Evolutionary conservation across 2,797 vertebrate species (phyloP), one percentile per base, ranked within the genome.

Genomic region (Oreochromis grahami): DNA sequence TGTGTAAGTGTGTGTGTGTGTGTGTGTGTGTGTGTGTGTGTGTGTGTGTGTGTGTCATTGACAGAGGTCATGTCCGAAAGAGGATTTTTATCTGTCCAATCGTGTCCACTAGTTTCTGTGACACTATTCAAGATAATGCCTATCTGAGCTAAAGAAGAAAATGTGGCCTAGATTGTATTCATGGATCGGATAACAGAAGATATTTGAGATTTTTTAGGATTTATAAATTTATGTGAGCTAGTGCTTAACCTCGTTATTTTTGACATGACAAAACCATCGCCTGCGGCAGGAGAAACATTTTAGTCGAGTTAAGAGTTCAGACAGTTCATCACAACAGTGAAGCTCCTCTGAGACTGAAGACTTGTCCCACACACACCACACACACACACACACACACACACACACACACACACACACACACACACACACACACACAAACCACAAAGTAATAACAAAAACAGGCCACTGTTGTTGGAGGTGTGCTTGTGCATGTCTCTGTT

Each of bases 71-170:
- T 68, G 82, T 87, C 78, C 82, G 79, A 88, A 83, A 86, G 82
- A 81, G 79, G 91, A 94, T 91, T 78, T 70, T 91, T 92, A 94
- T 93, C 85, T 87, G 72, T 60, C 87, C 83, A 87, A 88, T 87
- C 41, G 36, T 89, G 84, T 90, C 87, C 80, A 50, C 81, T 50
- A 41, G 38, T 85, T 85, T 83, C 87, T 82, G 88, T 91, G 93
- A 91, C 68, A 87, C 88, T 82, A 79, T 84, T 85, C 48, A 26
- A 91, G 87, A 88, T 88, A 91, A 78, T 19, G 80, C 78, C 79
- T 83, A 50, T 90, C 90, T 79, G 70, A 84, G 80, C 29, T 5
- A 4, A 76, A 63, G 24, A 58, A 85, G 85, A 86, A 84, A 82
- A 86, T 56, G 84, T 34, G 58, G 76, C 80, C 81, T 8, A 34